Base-by-base conservation (phyloP, 2,888 invertebrate genomes). In the Hyposoter didymator region DNA sequence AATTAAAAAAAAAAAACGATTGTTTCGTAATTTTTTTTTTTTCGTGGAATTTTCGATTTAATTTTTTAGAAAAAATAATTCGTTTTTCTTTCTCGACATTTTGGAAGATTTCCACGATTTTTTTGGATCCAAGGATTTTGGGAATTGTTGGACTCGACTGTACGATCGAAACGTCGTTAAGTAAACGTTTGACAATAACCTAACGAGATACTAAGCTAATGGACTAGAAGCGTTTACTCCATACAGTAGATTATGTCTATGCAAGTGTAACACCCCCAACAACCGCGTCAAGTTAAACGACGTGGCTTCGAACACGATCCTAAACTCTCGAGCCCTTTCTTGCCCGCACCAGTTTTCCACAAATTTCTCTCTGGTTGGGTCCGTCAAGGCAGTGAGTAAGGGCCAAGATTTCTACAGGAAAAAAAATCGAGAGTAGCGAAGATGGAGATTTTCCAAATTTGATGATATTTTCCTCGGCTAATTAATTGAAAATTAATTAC, bases 171-270 rank as follows among this genome's bases (percentile, higher is more conserved):
- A 59, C 59, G 59, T 59, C 73, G 59, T 78, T 70, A 39, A 73
- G 72, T 76, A 81, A 84, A 73, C 64, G 82, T 78, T 74, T 66
- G 62, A 43, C 32, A 43, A 49, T 45, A 73, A 62, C 43, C 70
- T 70, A 82, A 85, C 69, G 78, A 78, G 85, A 87, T 82, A 87
- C 81, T 85, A 87, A 75, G 73, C 87, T 88, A 88, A 84, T 85
- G 84, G 89, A 89, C 89, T 89, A 89, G 89, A 89, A 89, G 89
- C 87, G 70, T 83, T 87, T 69, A 82, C 78, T 22, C 66, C 72
- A 59, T 80, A 76, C 66, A 81, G 78, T 85, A 67, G 70, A 82
- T 78, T 66, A 72, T 72, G 28, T 28, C 43, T 72, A 67, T 22
- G 52, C 22, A 66, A n/a, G 69, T 75, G 55, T 59, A 70, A 78